Percentiles rank a stretch among this genome's conserved stretches.
These are phyloP conservation scores for Caerostris extrusa DNA, from an alignment of 1,140 invertebrate genomes.

Conservation along the genomic window DNA sequence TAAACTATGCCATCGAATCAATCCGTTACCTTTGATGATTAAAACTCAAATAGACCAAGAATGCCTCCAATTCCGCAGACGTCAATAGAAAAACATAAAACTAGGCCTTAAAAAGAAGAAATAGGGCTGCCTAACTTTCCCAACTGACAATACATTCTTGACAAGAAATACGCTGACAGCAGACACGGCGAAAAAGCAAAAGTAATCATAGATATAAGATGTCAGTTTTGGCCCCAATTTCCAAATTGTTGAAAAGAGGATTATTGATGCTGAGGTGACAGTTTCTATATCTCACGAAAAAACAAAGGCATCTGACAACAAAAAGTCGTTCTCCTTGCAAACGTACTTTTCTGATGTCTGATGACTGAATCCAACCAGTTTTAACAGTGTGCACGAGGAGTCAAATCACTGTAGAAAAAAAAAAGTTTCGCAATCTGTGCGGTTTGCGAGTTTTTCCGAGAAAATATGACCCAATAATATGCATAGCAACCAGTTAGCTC, in stretches of 20 bases:
- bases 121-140: not conserved
- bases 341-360: constrained; percentile 11
- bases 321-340: not conserved
- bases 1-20: not conserved
- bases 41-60: not conserved
- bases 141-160: not conserved
- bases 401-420: not conserved
- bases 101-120: not conserved
- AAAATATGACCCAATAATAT: constrained; percentile 21
- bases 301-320: constrained; percentile 43
- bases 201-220: not conserved
- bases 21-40: not conserved
- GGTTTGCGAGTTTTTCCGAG: not conserved
- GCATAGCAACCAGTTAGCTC: not conserved
- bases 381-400: not conserved
- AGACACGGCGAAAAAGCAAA: not conserved
- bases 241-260: constrained; percentile 40
- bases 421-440: constrained; percentile 25
- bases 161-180: constrained; percentile 29
- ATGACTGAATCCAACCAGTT: not conserved
- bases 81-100: not conserved
- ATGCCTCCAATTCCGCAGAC: not conserved
- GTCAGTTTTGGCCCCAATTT: constrained; percentile 52
- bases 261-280: constrained; percentile 28
- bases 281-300: constrained; percentile 36